phyloP scores from a whole-genome alignment of 1,140 invertebrate species.

The Drosophila subobscura region DNA sequence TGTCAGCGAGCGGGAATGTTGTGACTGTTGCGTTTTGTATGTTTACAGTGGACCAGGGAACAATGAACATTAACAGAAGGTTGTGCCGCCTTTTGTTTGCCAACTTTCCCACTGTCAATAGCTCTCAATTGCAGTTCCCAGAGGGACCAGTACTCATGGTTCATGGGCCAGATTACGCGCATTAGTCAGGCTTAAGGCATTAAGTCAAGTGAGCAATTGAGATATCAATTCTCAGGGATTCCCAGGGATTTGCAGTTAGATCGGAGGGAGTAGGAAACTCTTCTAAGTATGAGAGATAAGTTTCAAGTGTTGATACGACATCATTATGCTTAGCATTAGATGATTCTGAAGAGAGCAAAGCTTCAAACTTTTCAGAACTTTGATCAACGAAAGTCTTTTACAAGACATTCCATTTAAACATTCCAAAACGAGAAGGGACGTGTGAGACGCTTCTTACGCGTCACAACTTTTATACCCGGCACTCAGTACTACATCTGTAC shows the following conservation, averaged over 20 bases:
- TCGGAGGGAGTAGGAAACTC: background rate
- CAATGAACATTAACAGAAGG: constrained; percentile 25
- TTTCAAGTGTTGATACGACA: constrained; percentile 5
- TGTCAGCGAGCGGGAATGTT: constrained; percentile 46
- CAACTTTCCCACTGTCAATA: constrained; percentile 74
- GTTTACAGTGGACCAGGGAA: constrained; percentile 60
- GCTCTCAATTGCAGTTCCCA: constrained; percentile 45
- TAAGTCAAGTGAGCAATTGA: constrained; percentile 63
- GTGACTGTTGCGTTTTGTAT: constrained; percentile 78
- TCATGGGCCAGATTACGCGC: constrained; percentile 48
- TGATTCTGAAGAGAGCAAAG: too few species aligned
- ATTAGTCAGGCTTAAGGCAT: constrained; percentile 57
- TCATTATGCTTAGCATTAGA: background rate
- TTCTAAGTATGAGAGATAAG: background rate
- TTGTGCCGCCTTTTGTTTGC: constrained; percentile 65
- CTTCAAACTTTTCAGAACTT: too few species aligned
- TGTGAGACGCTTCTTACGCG: too few species aligned
- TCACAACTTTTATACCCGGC: too few species aligned
- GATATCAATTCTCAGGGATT: constrained; percentile 9
- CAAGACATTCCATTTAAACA: too few species aligned
- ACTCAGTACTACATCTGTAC: too few species aligned
- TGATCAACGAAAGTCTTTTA: too few species aligned
- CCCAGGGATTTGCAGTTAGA: constrained; percentile 9
- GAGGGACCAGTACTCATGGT: constrained; percentile 11
- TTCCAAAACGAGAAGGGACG: too few species aligned